These are phyloP conservation scores for Corythucha ciliata DNA, from an alignment of 2,888 invertebrate genomes.

Conservation along the genomic window DNA sequence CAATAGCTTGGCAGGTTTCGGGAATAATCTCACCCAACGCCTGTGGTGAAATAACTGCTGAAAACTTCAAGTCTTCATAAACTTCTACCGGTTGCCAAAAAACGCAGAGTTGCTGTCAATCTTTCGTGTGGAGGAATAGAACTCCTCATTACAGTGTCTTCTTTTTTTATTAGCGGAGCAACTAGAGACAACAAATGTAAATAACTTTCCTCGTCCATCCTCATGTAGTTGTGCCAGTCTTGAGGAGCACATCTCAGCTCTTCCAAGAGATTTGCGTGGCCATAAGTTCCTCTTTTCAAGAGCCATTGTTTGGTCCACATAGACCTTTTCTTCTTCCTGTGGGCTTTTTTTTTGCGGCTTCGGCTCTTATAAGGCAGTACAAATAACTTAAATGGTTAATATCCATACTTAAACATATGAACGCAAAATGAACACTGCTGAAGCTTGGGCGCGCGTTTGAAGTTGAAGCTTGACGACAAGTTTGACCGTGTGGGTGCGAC, in stretches of 20 bases:
- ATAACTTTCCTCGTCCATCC: slow-evolving; percentile 13
- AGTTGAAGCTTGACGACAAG: background rate
- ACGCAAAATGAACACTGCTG: slow-evolving; percentile 12
- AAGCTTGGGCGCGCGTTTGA: background rate
- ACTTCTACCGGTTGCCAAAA: slow-evolving; percentile 5
- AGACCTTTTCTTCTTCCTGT: slow-evolving; percentile 10
- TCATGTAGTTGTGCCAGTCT: slow-evolving; percentile 16
- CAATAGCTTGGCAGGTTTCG: slow-evolving; percentile 11
- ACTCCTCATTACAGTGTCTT: slow-evolving; percentile 9
- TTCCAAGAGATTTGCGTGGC: slow-evolving; percentile 3
- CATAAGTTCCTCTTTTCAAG: background rate
- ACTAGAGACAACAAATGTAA: slow-evolving; percentile 12
- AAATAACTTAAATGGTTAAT: no score
- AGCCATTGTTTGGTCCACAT: background rate
- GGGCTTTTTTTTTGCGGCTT: slow-evolving; percentile 12
- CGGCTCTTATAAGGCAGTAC: slow-evolving; percentile 10
- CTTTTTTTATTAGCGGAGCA: slow-evolving; percentile 12
- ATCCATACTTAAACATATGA: slow-evolving; percentile 13
- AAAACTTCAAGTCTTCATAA: slow-evolving; percentile 10
- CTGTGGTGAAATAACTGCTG: slow-evolving; percentile 14
- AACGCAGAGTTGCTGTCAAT: slow-evolving; percentile 15
- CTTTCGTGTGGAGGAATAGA: slow-evolving; percentile 7
- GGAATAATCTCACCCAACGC: slow-evolving; percentile 16
- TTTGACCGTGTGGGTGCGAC: slow-evolving; percentile 1
- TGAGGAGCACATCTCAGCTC: slow-evolving; percentile 14